These are phyloP conservation scores for Alaudala cheleensis DNA, from an alignment of 2,113 vertebrate genomes.

Conservation along the genomic window DNA sequence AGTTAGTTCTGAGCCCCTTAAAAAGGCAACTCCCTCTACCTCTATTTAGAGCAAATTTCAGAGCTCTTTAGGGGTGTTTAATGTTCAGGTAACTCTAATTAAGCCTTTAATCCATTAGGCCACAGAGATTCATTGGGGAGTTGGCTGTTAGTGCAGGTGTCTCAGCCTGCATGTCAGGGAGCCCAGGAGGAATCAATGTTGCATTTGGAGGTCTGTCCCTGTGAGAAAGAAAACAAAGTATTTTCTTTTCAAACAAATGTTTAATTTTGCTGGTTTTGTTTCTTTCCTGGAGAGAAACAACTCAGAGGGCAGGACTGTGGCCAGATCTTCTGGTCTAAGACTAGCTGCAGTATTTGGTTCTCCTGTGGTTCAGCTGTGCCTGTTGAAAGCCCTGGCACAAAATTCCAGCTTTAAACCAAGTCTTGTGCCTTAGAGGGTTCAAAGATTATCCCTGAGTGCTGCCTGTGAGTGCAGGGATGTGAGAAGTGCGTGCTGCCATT, in stretches of 20 bases:
- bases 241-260: neutral
- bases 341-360: accelerated
- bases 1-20: neutral
- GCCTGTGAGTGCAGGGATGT: neutral
- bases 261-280: neutral
- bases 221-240: neutral
- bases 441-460: neutral
- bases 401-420: neutral
- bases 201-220: neutral
- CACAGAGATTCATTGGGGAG: neutral
- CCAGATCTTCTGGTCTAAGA: neutral
- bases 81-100: slow-evolving; percentile 20
- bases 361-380: accelerated
- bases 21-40: neutral
- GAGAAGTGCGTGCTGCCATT: accelerated
- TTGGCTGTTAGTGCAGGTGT: neutral
- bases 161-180: neutral
- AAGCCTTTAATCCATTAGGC: neutral
- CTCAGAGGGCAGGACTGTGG: neutral
- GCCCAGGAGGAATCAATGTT: neutral
- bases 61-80: neutral
- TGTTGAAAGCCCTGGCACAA: neutral
- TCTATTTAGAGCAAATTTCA: neutral
- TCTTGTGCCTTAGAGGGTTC: neutral
- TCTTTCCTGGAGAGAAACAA: neutral